A percentile compares a stretch with the other conserved stretches of the same genome.
Evolutionary conservation across 2,888 invertebrate genomes (phyloP).

Genomic region (Ypsolopha scabrella): DNA sequence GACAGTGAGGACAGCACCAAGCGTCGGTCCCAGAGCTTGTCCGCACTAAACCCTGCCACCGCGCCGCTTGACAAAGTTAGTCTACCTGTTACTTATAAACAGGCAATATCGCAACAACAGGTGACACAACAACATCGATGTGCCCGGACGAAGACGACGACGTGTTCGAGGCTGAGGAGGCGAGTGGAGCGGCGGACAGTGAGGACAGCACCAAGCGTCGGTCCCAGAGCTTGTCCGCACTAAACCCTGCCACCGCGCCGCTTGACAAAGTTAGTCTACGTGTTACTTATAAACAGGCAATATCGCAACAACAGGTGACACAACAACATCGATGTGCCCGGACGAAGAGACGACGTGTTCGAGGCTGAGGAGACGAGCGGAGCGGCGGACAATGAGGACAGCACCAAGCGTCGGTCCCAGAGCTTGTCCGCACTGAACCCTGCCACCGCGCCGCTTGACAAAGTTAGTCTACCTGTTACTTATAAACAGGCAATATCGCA

Average conservation of each 20-base stretch:
- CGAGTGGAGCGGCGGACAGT: slow-evolving; percentile 30
- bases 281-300: slow-evolving; percentile 17
- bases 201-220: slow-evolving; percentile 74
- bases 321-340: slow-evolving; percentile 55
- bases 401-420: slow-evolving; percentile 82
- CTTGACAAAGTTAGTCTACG: slow-evolving; percentile 37
- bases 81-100: too few species aligned
- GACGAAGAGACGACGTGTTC: slow-evolving; percentile 97
- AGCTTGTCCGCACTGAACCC: slow-evolving; percentile 82
- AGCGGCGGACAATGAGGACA: slow-evolving; percentile 33
- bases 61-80: slow-evolving; percentile 48
- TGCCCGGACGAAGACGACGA: slow-evolving; percentile 91
- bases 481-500: slow-evolving; percentile 16
- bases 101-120: slow-evolving; percentile 12
- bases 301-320: slow-evolving; percentile 21
- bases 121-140: slow-evolving; percentile 41
- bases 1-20: slow-evolving; percentile 58
- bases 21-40: slow-evolving; percentile 87
- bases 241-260: slow-evolving; percentile 55
- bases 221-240: slow-evolving; percentile 87
- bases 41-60: slow-evolving; percentile 73
- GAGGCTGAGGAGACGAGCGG: slow-evolving; percentile 74
- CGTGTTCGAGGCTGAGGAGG: slow-evolving; percentile 85
- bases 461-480: slow-evolving; percentile 23
- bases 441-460: slow-evolving; percentile 37